These are phyloP conservation scores for Myotis brandtii DNA, from an alignment of 2,113 vertebrate species.

Conservation along the genomic window DNA sequence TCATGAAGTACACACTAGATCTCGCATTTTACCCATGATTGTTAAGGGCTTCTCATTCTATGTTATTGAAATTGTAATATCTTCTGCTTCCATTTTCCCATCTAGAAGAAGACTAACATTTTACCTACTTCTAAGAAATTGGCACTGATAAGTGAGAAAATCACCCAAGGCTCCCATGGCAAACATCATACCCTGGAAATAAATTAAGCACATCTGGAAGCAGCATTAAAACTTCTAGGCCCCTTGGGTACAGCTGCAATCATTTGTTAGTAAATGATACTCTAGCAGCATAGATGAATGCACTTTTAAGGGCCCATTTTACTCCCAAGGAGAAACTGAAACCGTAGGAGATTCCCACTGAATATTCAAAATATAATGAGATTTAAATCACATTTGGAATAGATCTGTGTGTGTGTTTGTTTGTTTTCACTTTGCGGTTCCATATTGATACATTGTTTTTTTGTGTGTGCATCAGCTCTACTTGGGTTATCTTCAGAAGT, in stretches of 20 bases:
- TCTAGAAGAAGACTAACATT: conserved; percentile 49
- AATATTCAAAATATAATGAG: conserved; percentile 75
- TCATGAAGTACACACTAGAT: conserved; percentile 20
- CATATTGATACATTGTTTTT: conserved; percentile 7
- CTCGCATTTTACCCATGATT: conserved; percentile 34
- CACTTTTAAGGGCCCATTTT: conserved; percentile 72
- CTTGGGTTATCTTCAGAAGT: conserved; percentile 45
- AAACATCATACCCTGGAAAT: conserved; percentile 79
- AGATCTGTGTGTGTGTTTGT: background rate
- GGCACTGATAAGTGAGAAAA: conserved; percentile 80
- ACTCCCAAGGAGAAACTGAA: conserved; percentile 70
- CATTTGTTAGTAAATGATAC: conserved; percentile 82
- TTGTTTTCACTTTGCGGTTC: conserved; percentile 57
- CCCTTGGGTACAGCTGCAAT: conserved; percentile 78
- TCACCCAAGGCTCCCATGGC: conserved; percentile 71
- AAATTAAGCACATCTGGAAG: conserved; percentile 84
- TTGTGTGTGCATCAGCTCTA: background rate
- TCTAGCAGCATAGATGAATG: conserved; percentile 68
- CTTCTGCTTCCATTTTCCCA: conserved; percentile 45
- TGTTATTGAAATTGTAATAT: conserved; percentile 63
- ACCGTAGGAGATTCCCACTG: conserved; percentile 60
- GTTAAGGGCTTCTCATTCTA: conserved; percentile 29
- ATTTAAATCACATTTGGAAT: conserved; percentile 70
- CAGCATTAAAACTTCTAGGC: conserved; percentile 76
- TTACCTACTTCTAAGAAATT: conserved; percentile 69